phyloP scores from a whole-genome alignment of 1,140 invertebrate species.

The Drosophila suzukii region DNA sequence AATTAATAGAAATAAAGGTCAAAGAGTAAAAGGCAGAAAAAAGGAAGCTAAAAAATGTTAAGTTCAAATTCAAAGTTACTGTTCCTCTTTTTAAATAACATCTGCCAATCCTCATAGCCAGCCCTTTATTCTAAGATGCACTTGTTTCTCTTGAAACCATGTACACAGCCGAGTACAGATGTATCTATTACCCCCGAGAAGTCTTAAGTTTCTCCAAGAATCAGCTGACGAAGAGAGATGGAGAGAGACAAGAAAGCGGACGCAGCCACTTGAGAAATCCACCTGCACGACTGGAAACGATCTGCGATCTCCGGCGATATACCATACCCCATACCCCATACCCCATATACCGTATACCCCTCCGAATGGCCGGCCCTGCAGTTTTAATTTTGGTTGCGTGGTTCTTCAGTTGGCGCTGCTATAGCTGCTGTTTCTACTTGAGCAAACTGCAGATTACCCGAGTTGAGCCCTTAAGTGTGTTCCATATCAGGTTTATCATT shows the following conservation, averaged over 20 bases:
- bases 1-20: too few relatives aligned
- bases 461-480: constrained; percentile 83
- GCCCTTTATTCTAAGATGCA: constrained; percentile 23
- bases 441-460: constrained; percentile 76
- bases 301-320: constrained; percentile 57
- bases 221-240: constrained; percentile 10
- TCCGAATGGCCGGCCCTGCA: constrained; percentile 1
- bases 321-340: constrained; percentile 19
- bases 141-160: constrained; percentile 38
- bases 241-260: constrained; percentile 58
- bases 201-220: constrained; percentile 24
- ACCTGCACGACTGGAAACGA: constrained; percentile 69
- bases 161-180: constrained; percentile 18
- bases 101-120: constrained; percentile 9
- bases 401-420: constrained; percentile 16
- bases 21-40: too few relatives aligned
- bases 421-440: constrained; percentile 74
- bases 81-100: background rate
- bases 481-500: constrained; percentile 81
- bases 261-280: constrained; percentile 81
- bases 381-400: constrained; percentile 70
- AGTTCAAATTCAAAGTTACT: background rate
- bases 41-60: too few relatives aligned
- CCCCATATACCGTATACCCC: constrained; percentile 3
- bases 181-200: constrained; percentile 46